Evolutionary conservation across 1,140 invertebrate genomes (phyloP), one percentile per base, ranked within the genome.

Genomic region (Ptiloglossa arizonensis): DNA sequence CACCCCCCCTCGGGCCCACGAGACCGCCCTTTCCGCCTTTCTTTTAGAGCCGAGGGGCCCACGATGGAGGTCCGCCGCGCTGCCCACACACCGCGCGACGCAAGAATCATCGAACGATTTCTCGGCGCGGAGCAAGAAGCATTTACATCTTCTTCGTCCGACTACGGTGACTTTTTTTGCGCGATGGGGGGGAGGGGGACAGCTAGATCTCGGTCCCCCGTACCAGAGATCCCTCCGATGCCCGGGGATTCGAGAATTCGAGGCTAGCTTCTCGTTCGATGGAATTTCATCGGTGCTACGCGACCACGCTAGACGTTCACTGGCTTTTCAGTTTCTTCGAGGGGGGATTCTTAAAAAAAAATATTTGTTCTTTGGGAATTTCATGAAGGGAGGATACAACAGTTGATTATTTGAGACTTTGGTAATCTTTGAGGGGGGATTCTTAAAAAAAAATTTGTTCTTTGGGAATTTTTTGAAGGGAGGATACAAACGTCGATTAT

Each of bases 31-130:
- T 82, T 85, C 82, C 83, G 82, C 83, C 86, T 86, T 86, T 85
- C 79, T 84, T 87, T 81, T 87, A 88, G 66, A 79, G 77, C 46
- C 67, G 54, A 69, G 67, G 70, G 66, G 66, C 81, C 77, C 78
- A 85, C 82, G 82, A 72, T 73, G 82, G 82, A 84, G 83, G 71
- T 84, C 83, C 38, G 67, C 71, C 67, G 62, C 44, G 52, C 81
- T 84, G 83, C 83, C 83, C 83, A 85, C 83, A 85, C 83, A 85
- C 83, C 78, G 82, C 72, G 82, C 79, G 59, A 83, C 67, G 78
- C 64, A 74, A 81, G 71, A 76, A 82, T 85, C 82, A 71, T 68
- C 72, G 67, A 83, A 71, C 77, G 78, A 81, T 84, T 76, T 73
- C 67, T 84, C 68, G 81, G 70, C 56, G 76, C 66, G 46, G 62